Evolutionary conservation across 2,797 vertebrate genomes (phyloP).

Genomic region (Ciconia nigra): DNA sequence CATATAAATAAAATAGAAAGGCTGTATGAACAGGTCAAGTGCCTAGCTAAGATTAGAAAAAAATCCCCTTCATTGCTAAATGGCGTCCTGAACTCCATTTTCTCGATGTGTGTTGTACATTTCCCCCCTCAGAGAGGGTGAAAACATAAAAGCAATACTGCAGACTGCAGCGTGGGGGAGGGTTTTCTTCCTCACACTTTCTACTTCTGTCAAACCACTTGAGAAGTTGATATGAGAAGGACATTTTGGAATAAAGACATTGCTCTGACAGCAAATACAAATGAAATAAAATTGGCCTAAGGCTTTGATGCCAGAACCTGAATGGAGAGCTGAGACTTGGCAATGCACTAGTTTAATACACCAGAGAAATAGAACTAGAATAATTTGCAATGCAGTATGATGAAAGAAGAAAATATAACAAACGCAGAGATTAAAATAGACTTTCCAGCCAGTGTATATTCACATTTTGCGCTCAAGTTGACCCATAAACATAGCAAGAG

Average conservation of each 20-base stretch:
- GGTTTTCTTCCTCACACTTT: conserved; percentile 50
- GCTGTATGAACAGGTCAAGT: background rate
- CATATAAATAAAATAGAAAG: background rate
- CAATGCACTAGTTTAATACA: conserved; percentile 65
- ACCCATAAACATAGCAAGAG: conserved; percentile 7
- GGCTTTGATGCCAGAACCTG: conserved; percentile 76
- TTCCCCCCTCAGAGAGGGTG: conserved; percentile 8
- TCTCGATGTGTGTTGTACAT: background rate
- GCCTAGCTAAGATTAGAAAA: background rate
- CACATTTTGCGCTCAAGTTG: background rate
- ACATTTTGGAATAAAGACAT: conserved; percentile 79
- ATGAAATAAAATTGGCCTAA: conserved; percentile 80
- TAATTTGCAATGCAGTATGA: conserved; percentile 64
- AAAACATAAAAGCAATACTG: conserved; percentile 60
- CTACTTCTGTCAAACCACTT: conserved; percentile 71
- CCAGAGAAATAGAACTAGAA: conserved; percentile 62
- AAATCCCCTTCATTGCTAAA: conserved; percentile 47
- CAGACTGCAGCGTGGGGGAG: background rate
- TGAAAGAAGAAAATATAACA: conserved; percentile 71
- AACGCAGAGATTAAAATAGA: conserved; percentile 56
- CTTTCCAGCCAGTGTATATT: conserved; percentile 25
- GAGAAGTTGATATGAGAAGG: conserved; percentile 75
- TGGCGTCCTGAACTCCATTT: conserved; percentile 21
- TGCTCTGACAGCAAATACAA: conserved; percentile 78
- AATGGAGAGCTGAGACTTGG: conserved; percentile 69